phyloP scores from a whole-genome alignment of 2,797 vertebrate genomes.

The Somateria mollissima region DNA sequence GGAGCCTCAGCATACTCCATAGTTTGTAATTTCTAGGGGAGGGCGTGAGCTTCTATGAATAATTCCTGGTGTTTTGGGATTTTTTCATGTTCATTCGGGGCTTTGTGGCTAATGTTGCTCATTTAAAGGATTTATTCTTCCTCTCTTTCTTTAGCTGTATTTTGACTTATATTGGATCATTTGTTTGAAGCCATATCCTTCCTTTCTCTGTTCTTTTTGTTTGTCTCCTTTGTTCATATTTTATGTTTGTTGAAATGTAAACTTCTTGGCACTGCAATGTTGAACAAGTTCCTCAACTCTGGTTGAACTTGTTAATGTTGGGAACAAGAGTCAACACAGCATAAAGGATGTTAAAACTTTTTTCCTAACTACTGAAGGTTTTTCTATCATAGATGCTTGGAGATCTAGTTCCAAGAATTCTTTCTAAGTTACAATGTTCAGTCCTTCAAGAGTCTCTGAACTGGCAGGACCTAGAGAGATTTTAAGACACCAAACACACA shows the following conservation, averaged over 20 bases:
- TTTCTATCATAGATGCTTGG: neutral
- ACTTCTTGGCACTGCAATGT: constrained; percentile 42
- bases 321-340: neutral
- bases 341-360: constrained; percentile 18
- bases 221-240: constrained; percentile 59
- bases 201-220: constrained; percentile 64
- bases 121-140: constrained; percentile 63
- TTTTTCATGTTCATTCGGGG: neutral
- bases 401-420: neutral
- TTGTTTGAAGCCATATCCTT: constrained; percentile 67
- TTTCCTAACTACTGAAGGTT: neutral
- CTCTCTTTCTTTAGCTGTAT: constrained; percentile 62
- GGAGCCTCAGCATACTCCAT: neutral
- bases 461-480: neutral
- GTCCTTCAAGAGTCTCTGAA: neutral
- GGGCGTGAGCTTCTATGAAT: neutral
- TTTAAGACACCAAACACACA: neutral
- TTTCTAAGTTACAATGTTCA: neutral
- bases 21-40: neutral
- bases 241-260: constrained; percentile 66
- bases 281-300: constrained; percentile 50
- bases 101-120: constrained; percentile 37
- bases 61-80: constrained; percentile 24
- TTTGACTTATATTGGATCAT: constrained; percentile 51
- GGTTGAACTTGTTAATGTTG: constrained; percentile 47